Evolutionary conservation across 2,797 vertebrate species (phyloP), one percentile per base, ranked within the genome.

Genomic region (Amphiprion clarkii): DNA sequence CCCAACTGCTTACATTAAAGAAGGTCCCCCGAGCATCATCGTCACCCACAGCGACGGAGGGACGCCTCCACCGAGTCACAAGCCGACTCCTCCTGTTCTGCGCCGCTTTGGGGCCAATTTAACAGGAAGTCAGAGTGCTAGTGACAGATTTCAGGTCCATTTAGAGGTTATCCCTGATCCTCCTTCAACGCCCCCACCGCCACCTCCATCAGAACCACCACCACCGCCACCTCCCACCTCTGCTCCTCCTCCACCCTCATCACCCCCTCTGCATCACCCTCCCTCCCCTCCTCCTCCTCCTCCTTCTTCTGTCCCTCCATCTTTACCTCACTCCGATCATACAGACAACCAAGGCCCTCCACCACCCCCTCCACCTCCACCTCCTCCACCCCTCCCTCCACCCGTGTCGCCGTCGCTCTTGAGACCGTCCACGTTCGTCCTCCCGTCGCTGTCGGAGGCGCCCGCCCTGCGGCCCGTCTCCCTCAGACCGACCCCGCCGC

Each of bases 71-170:
- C 95, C 95, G 0, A 90, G 86, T 72, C 92, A 84, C 85, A 97
- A 94, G 81, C 96, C 97, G 2, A 95, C 94, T 55, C 94, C 96
- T 36, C 96, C 97, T 0, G 94, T 95, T 36, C 90, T 95, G 33
- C 94, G 95, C 58, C 95, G 93, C 73, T 95, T 94, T 51, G 93
- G 90, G 63, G 71, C 90, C 33, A 87, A 87, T 82, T 75, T 92
- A 76, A 85, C 94, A 59, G 89, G 87, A 66, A 91, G 80, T 74
- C 93, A 77, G 71, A 82, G 5, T 4, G 19, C 8, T 7, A 80
- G 88, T 25, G 94, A 96, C 23, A 88, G 90, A 51, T 92, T 94
- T 62, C 85, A 89, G 66, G 92, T 95, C 81, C 84, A 88, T 19
- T 60, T 89, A 9, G 95, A 96, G 78, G 81, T 88, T 49, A 96